Evolutionary conservation across 1,140 invertebrate genomes (phyloP).

Genomic region (Eriocheir sinensis): DNA sequence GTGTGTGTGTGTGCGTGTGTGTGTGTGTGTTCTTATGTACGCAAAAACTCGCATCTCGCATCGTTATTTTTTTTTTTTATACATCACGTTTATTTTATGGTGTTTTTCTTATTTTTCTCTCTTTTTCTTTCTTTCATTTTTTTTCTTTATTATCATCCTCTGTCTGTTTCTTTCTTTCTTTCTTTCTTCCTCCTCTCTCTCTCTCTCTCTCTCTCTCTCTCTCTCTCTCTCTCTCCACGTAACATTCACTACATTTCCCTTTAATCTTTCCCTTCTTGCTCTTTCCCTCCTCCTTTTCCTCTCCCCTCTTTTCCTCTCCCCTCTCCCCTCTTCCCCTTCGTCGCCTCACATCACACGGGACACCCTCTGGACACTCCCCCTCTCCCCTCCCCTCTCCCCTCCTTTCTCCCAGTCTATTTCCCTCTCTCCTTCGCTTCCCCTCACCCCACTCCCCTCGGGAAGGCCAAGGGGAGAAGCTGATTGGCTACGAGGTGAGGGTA

Average conservation of each 20-base stretch:
- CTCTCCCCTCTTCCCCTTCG: background rate
- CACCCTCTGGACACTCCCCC: background rate
- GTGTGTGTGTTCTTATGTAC: conserved; percentile 22
- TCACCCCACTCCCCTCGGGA: background rate
- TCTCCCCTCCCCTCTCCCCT: background rate
- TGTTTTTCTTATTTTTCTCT: conserved; percentile 8
- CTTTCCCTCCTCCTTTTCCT: background rate
- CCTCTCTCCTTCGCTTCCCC: background rate
- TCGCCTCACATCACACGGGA: background rate
- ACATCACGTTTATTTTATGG: background rate
- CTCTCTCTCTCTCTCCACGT: too few relatives aligned
- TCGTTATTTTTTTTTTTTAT: too few relatives aligned
- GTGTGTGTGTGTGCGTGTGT: conserved; percentile 21
- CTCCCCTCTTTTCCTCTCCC: background rate
- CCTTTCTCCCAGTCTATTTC: background rate
- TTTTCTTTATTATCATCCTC: too few relatives aligned
- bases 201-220: too few relatives aligned
- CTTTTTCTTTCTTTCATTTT: too few relatives aligned
- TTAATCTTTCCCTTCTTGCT: background rate
- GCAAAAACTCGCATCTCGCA: too few relatives aligned
- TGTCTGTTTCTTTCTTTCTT: too few relatives aligned
- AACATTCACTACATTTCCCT: background rate
- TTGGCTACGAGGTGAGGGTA: conserved; percentile 19
- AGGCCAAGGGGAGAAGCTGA: background rate
- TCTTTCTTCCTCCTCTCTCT: too few relatives aligned